Base-by-base conservation (phyloP, 1,140 invertebrate genomes). In the Drosophila jambulina region DNA sequence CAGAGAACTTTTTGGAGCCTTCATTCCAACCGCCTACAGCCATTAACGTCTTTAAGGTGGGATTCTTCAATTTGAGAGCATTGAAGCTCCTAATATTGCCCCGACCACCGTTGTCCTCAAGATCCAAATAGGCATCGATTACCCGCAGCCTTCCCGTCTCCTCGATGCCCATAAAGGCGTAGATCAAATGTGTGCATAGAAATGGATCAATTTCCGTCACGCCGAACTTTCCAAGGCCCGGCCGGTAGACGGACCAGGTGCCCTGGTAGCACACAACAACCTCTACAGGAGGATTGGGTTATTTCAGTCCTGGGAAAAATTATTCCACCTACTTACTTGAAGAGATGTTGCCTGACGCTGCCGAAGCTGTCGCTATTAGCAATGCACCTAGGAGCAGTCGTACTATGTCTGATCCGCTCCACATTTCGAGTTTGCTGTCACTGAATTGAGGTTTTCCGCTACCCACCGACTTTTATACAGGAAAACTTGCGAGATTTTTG, bases 21-120 rank as follows among this genome's bases (percentile, higher is more conserved):
- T 96, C 95, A 81, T 95, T 96, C 96, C 96, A 97, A 13, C 96
- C 96, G 12, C 96, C 96, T 36, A 97, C 94, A 12, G 96, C 96
- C 10, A 97, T 77, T 46, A 97, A 75, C 0, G 95, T 95, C 91
- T 96, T 96, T 8, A 96, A 80, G 7, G 94, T 93, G 0, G 95
- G 94, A 93, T 96, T 96, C 57, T 93, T 90, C 7, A 93, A 71
- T 83, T 96, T 96, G 19, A 97, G 92, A 0, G 93, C 93, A 61
- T 94, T 95, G 74, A 95, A 95, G 74, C 93, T 93, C 13, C 91
- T 82, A 13, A 94, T 94, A 68, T 94, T 94, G 19, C 84, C 90
- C 2, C 48, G 65, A 2, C 91, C 84, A 4, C 59, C 61, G 80
- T 94, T 93, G 17, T 94, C 94, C 57, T 94, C 92, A 13, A 96